Conservation (phyloP, 2,113 vertebrate genomes). For the Macrotus californicus region DNA sequence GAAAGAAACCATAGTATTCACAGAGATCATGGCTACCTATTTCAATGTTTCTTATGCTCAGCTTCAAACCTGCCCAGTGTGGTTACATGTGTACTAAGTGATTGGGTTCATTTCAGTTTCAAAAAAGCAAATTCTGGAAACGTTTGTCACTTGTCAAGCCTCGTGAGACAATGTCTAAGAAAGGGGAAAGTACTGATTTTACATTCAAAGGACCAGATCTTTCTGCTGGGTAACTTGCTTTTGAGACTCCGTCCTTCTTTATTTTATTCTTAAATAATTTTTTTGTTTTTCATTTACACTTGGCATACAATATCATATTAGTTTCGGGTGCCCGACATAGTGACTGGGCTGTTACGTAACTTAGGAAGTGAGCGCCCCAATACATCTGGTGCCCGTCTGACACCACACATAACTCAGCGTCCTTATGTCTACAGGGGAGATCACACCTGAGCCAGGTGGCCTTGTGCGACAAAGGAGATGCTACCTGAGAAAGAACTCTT, state of each 20-base stretch:
- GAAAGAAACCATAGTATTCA: neutral
- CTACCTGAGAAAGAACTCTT: neutral
- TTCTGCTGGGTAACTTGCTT: neutral
- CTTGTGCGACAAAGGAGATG: neutral
- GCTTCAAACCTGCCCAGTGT: neutral
- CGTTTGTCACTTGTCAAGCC: neutral
- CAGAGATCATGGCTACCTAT: neutral
- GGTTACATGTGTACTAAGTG: neutral
- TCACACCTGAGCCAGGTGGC: neutral
- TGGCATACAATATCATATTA: neutral
- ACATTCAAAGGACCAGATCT: neutral
- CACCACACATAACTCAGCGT: fast-evolving
- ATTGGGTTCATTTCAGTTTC: neutral
- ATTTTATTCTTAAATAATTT: neutral
- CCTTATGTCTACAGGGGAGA: neutral
- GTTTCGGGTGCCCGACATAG: neutral
- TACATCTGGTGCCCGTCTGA: neutral
- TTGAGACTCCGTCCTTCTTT: neutral
- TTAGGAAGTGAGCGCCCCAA: neutral
- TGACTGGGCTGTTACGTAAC: neutral
- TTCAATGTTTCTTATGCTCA: neutral
- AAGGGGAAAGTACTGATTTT: neutral
- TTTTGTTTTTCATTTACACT: neutral
- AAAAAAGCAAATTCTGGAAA: neutral
- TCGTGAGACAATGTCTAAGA: neutral